phyloP scores from a whole-genome alignment of 2,797 vertebrate genomes.

The Lutra lutra region DNA sequence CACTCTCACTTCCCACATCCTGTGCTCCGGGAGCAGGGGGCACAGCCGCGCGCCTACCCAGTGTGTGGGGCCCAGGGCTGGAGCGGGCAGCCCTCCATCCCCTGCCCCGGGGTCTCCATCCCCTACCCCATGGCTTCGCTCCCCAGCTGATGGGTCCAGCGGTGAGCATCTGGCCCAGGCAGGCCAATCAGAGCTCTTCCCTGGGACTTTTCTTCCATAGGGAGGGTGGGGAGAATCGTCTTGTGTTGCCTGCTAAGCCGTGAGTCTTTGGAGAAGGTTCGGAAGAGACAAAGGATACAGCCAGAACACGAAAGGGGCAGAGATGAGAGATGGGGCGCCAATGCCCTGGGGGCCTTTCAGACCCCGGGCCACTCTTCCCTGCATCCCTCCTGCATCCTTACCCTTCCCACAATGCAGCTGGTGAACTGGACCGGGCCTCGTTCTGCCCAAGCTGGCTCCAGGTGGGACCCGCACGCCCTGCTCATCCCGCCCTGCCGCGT shows the following conservation, averaged over 20 bases:
- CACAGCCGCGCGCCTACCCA: rapidly evolving
- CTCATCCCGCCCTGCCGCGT: rapidly evolving
- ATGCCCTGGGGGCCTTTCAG: no score
- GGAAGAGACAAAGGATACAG: neutral
- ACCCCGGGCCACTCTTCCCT: rapidly evolving
- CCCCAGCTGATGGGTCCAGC: neutral
- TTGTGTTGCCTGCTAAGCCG: neutral
- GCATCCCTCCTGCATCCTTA: rapidly evolving
- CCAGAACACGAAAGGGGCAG: neutral
- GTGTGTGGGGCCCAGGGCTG: neutral
- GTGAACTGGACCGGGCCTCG: neutral
- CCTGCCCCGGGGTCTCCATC: neutral
- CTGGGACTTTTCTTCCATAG: neutral
- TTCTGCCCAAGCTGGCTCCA: neutral
- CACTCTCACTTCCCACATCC: neutral
- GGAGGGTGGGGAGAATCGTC: neutral
- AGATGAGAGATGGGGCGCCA: neutral
- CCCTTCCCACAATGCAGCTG: neutral
- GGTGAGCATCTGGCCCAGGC: neutral
- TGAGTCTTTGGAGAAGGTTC: neutral
- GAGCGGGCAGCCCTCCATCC: neutral
- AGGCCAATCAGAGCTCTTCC: neutral
- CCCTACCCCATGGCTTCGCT: rapidly evolving
- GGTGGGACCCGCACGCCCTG: neutral
- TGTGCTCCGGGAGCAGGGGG: rapidly evolving